Evolutionary conservation across 37 sponge, comb jelly and placozoan species (phyloP).

Genomic region (Aplysina aerophoba): DNA sequence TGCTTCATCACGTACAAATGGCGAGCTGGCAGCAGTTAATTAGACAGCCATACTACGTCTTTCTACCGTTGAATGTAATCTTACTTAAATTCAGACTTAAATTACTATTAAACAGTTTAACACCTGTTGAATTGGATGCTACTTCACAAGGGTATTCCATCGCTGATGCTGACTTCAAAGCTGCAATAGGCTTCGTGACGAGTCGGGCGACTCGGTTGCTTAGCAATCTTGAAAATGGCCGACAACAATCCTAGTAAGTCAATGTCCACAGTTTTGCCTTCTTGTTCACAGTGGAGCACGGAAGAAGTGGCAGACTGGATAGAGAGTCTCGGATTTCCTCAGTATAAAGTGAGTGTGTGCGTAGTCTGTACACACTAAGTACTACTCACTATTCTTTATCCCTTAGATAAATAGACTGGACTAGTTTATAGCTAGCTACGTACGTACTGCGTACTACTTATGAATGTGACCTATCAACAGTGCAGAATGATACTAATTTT

Average conservation of each 20-base stretch:
- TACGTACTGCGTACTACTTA: too few relatives aligned
- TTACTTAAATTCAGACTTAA: too few relatives aligned
- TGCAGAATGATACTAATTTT: too few relatives aligned
- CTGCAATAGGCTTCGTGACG: not conserved
- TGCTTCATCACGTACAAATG: too few relatives aligned
- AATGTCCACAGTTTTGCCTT: not conserved
- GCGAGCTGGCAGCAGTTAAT: not conserved
- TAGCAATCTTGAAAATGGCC: not conserved
- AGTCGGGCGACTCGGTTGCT: not conserved
- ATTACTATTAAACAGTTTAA: too few relatives aligned
- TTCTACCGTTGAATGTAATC: too few relatives aligned
- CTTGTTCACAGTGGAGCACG: conserved; percentile 69
- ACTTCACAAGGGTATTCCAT: not conserved
- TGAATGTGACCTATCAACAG: too few relatives aligned
- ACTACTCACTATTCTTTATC: too few relatives aligned
- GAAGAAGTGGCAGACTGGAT: conserved; percentile 93
- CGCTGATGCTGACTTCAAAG: not conserved
- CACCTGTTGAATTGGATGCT: not conserved
- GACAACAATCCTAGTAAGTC: not conserved
- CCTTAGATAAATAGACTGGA: too few relatives aligned
- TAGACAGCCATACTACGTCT: not conserved
- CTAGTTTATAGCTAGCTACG: too few relatives aligned
- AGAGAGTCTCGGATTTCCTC: conserved; percentile 69
- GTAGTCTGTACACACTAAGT: too few relatives aligned
- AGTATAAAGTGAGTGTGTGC: conserved; percentile 83